Percentiles rank a stretch among this genome's conserved stretches.
Evolutionary conservation across 2,888 invertebrate genomes (phyloP).

Genomic region (Idaea aversata): DNA sequence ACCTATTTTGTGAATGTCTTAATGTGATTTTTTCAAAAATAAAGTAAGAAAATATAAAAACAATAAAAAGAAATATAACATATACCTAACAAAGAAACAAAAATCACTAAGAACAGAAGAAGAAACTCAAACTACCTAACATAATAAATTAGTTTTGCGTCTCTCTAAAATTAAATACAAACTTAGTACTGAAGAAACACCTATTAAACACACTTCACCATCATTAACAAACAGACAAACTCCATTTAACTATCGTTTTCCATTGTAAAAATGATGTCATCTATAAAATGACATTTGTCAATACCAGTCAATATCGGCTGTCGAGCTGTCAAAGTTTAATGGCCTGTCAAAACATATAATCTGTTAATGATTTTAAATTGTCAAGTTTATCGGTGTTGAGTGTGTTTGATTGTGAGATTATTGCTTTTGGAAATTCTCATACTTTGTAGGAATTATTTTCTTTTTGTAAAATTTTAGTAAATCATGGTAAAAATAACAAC

Average conservation of each 20-base stretch:
- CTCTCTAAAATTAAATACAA: too few species aligned
- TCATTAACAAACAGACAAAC: slow-evolving; percentile 32
- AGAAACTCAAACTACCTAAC: too few species aligned
- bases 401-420: slow-evolving; percentile 59
- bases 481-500: too few species aligned
- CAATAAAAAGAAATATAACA: too few species aligned
- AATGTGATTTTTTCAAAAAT: too few species aligned
- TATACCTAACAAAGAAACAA: too few species aligned
- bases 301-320: slow-evolving; percentile 56
- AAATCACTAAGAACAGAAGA: too few species aligned
- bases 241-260: slow-evolving; percentile 49
- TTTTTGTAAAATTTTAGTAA: neutral
- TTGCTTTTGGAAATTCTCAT: neutral
- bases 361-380: slow-evolving; percentile 60
- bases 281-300: slow-evolving; percentile 67
- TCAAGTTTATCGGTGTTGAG: slow-evolving; percentile 40
- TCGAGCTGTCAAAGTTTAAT: slow-evolving; percentile 61
- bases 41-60: too few species aligned
- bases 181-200: neutral
- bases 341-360: slow-evolving; percentile 77
- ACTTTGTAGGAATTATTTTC: neutral
- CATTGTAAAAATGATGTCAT: slow-evolving; percentile 64
- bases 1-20: too few species aligned
- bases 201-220: slow-evolving; percentile 13
- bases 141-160: too few species aligned